Evolutionary conservation across 2,888 invertebrate genomes (phyloP).

Genomic region (Eilema caniola): DNA sequence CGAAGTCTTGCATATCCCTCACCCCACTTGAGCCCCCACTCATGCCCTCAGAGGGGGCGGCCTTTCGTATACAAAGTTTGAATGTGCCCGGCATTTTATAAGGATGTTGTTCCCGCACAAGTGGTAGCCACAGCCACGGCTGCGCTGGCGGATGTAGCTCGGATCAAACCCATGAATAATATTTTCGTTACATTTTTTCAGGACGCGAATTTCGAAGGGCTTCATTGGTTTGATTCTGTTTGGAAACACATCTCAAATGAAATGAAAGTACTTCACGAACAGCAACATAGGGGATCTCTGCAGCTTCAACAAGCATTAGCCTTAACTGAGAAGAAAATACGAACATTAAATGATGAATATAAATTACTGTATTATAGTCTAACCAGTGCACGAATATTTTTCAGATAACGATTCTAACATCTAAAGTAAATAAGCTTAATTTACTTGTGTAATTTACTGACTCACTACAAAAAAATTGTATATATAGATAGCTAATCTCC

Average conservation of each 20-base stretch:
- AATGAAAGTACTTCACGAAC: slow-evolving; percentile 83
- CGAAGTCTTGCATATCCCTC: too few relatives aligned
- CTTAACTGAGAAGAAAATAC: slow-evolving; percentile 94
- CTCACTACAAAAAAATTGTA: background rate
- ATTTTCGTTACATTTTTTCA: slow-evolving; percentile 54
- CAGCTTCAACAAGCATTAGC: slow-evolving; percentile 97
- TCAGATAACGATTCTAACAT: slow-evolving; percentile 86
- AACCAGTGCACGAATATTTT: slow-evolving; percentile 98
- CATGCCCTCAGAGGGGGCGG: too few relatives aligned
- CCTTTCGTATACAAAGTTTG: too few relatives aligned
- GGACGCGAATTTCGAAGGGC: slow-evolving; percentile 94
- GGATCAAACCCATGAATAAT: background rate
- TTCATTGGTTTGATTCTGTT: slow-evolving; percentile 98
- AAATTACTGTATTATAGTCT: slow-evolving; percentile 96
- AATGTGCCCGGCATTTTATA: too few relatives aligned
- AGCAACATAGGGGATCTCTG: slow-evolving; percentile 91
- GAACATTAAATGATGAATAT: slow-evolving; percentile 92
- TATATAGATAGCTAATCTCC: background rate
- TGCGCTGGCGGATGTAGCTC: too few relatives aligned
- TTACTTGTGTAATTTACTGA: background rate
- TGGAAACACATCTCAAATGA: slow-evolving; percentile 91
- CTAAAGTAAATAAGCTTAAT: background rate
- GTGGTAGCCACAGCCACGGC: too few relatives aligned
- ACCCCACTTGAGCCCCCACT: too few relatives aligned
- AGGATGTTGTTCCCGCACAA: too few relatives aligned